These are phyloP conservation scores for Mantis religiosa DNA, from an alignment of 2,888 invertebrate genomes.

Conservation along the genomic window DNA sequence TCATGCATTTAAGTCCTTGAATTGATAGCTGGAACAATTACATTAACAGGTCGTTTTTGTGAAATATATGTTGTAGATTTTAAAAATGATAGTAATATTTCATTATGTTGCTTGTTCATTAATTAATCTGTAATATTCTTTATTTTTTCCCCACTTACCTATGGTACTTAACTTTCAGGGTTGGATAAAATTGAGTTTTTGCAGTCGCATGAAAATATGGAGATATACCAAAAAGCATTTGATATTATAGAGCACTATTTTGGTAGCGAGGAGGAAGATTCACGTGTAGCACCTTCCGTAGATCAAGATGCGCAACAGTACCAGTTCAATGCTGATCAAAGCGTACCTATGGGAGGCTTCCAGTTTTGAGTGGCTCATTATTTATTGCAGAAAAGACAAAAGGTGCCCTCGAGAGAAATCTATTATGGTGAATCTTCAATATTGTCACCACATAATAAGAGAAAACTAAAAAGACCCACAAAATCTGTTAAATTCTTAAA, in stretches of 20 bases:
- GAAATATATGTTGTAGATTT: too few species aligned
- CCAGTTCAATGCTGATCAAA: constrained; percentile 60
- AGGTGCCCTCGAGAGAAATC: neutral
- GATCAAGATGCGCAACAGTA: constrained; percentile 72
- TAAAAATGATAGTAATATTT: too few species aligned
- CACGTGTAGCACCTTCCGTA: constrained; percentile 71
- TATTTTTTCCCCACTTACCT: too few species aligned
- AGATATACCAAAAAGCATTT: constrained; percentile 95
- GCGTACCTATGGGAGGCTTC: constrained; percentile 74
- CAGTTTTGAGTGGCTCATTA: constrained; percentile 61
- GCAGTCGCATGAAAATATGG: constrained; percentile 94
- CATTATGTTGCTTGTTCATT: too few species aligned
- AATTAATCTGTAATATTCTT: too few species aligned
- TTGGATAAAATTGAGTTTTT: constrained; percentile 97
- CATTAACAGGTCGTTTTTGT: too few species aligned
- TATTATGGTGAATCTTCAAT: neutral
- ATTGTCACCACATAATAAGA: neutral
- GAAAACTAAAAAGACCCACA: neutral
- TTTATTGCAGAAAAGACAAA: neutral
- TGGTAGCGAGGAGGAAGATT: constrained; percentile 82
- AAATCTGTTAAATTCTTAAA: neutral
- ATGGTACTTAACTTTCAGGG: constrained; percentile 54
- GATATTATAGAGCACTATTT: constrained; percentile 96
- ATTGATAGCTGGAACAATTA: too few species aligned
- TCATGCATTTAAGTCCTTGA: too few species aligned